Percentiles rank a stretch among this genome's conserved stretches.
Conservation (phyloP, 2,113 vertebrate genomes). For the Chaenogobius annularis region DNA sequence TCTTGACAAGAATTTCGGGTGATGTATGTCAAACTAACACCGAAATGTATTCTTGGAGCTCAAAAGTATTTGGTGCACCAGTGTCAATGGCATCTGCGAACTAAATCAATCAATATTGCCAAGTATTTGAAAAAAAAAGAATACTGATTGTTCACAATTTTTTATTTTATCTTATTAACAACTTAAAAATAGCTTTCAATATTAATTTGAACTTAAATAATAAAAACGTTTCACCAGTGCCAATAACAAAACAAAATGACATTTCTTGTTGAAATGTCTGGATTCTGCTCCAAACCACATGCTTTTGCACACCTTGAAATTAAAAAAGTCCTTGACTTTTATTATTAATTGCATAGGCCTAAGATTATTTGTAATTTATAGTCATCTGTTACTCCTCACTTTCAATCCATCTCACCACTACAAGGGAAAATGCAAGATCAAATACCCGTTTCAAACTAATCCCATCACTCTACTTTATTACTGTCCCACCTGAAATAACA, state of each 20-base stretch:
- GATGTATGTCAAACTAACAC: constrained; percentile 2
- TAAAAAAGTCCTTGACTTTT: too few relatives aligned
- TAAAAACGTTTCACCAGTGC: too few relatives aligned
- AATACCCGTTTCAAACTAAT: constrained; percentile 39
- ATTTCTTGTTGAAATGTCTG: too few relatives aligned
- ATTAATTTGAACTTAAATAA: too few relatives aligned
- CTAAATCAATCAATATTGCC: background rate
- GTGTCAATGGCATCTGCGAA: background rate
- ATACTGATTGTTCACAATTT: too few relatives aligned
- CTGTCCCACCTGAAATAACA: constrained; percentile 68
- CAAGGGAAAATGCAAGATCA: constrained; percentile 30
- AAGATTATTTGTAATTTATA: background rate
- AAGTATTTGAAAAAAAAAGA: too few relatives aligned
- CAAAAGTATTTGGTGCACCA: background rate
- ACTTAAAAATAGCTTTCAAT: too few relatives aligned
- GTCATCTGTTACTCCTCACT: background rate
- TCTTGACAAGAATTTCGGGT: constrained; percentile 6
- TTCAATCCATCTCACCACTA: constrained; percentile 1
- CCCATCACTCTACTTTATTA: constrained; percentile 52
- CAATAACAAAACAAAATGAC: too few relatives aligned
- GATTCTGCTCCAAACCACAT: too few relatives aligned
- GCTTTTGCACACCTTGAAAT: too few relatives aligned
- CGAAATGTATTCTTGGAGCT: background rate
- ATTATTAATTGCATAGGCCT: background rate
- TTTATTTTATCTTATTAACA: too few relatives aligned